These are phyloP conservation scores for Manis crassicaudata DNA, from an alignment of 2,797 vertebrate genomes.

Conservation along the genomic window DNA sequence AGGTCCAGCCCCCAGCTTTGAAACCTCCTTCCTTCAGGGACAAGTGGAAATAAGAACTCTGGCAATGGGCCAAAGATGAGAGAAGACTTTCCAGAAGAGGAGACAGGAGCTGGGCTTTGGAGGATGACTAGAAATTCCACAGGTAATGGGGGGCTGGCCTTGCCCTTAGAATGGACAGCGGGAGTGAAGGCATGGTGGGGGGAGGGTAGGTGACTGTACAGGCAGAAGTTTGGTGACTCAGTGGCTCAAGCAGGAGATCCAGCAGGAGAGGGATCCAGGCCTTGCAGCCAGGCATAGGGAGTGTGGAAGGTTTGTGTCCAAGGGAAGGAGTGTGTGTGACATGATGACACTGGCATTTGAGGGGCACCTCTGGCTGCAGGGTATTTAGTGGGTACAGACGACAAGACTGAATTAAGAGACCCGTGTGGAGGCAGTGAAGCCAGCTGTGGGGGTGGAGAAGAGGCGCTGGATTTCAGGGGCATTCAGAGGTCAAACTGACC, in stretches of 20 bases:
- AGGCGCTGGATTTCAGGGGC: neutral
- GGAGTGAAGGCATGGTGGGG: no score
- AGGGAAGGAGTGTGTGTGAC: neutral
- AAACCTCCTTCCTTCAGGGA: neutral
- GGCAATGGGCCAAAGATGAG: rapidly evolving
- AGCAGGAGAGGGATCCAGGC: neutral
- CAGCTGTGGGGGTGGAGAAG: neutral
- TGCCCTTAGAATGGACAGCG: no score
- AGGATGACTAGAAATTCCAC: neutral
- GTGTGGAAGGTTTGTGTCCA: neutral
- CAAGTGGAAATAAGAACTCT: neutral
- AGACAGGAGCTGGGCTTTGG: neutral
- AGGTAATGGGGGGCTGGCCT: rapidly evolving
- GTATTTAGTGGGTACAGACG: no score
- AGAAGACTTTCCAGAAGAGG: neutral
- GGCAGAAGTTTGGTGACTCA: neutral
- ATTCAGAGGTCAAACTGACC: neutral
- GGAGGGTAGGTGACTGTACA: neutral
- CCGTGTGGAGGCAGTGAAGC: neutral
- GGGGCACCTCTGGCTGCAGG: neutral
- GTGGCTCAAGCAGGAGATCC: neutral
- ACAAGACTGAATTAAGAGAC: no score
- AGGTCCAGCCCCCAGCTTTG: neutral
- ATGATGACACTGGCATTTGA: neutral
- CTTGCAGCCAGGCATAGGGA: neutral